phyloP scores from a whole-genome alignment of 2,797 vertebrate species.

The Petrocephalus sullivani region DNA sequence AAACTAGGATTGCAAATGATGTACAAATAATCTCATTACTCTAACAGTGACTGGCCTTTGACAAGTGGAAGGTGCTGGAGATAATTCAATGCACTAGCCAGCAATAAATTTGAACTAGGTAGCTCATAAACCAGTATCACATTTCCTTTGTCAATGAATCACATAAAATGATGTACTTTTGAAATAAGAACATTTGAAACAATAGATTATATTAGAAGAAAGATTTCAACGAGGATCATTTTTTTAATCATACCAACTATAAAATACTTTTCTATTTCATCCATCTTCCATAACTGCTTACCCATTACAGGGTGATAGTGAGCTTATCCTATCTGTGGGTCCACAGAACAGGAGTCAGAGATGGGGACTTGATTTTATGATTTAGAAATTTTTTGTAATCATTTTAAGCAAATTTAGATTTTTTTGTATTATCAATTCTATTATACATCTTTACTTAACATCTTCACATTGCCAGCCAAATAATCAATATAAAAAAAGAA shows the following conservation, averaged over 20 bases:
- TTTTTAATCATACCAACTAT: neutral
- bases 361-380: neutral
- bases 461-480: neutral
- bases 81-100: neutral
- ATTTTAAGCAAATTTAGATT: neutral
- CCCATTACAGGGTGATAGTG: neutral
- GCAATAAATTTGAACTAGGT: neutral
- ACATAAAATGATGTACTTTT: neutral
- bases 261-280: neutral
- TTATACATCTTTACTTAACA: neutral
- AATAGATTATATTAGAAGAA: neutral
- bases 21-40: neutral
- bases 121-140: slow-evolving; percentile 11
- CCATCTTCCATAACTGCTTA: neutral
- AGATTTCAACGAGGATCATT: neutral
- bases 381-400: neutral
- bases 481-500: neutral
- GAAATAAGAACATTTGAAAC: slow-evolving; percentile 10
- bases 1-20: neutral
- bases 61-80: neutral
- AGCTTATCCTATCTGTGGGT: neutral
- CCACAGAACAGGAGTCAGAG: neutral
- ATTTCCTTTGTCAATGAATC: neutral
- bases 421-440: neutral
- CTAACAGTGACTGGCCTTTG: neutral